phyloP scores from a whole-genome alignment of 2,113 vertebrate species.

The Gallinago media region DNA sequence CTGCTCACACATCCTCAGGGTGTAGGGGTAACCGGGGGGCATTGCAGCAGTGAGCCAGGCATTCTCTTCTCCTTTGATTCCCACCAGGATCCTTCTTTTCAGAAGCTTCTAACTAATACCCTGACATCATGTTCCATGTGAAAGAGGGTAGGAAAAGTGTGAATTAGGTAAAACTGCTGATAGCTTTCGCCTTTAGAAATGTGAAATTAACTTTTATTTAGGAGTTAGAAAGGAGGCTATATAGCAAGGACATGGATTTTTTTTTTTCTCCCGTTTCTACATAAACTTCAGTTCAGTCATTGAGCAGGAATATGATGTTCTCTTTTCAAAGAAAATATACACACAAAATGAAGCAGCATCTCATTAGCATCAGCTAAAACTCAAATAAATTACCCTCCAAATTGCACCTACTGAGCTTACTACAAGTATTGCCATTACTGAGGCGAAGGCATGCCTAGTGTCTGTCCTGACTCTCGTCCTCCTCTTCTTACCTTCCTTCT shows the following conservation, averaged over 20 bases:
- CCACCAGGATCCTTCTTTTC: not conserved
- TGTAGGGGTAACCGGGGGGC: not conserved
- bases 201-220: not conserved
- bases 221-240: not conserved
- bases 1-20: not conserved
- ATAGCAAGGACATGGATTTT: not conserved
- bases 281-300: not conserved
- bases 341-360: not conserved
- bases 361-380: slow-evolving; percentile 22
- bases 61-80: not conserved
- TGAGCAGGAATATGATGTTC: slow-evolving; percentile 19
- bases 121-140: not conserved
- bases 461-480: not conserved
- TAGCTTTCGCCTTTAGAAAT: not conserved
- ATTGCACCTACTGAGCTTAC: not conserved
- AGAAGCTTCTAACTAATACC: not conserved
- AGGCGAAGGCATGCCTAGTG: not conserved
- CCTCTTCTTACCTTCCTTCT: not conserved
- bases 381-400: slow-evolving; percentile 1
- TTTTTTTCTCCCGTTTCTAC: not conserved
- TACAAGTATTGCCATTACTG: not conserved
- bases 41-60: not conserved
- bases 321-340: not conserved
- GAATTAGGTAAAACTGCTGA: not conserved
- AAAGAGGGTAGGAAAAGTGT: not conserved